Base-by-base conservation (phyloP, 2,113 vertebrate species). In the Pseudolaguvia tuberculata region DNA sequence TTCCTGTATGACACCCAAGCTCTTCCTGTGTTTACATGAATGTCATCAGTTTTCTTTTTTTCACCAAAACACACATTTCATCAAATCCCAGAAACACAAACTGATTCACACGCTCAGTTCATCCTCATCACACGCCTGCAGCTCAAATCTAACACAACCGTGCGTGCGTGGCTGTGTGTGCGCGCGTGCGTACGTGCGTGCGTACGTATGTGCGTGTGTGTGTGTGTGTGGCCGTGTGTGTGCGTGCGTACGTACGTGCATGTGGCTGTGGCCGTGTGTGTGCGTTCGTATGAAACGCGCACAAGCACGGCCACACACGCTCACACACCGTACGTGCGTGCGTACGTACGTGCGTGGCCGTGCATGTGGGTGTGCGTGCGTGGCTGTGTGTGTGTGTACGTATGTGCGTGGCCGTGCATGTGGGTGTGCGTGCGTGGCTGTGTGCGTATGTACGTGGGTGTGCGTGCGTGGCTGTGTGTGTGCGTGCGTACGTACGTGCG, bases 201-300 rank as follows among this genome's bases (percentile, higher is more conserved):
- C n/a, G n/a, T n/a, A n/a, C n/a, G n/a, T n/a, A n/a, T 35, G 29
- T 20, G 52, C 7, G n/a, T 45, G 53, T 25, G 53, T 72, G 55
- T 53, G 70, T 50, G 70, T 59, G 62, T 3, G 35, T 52, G 35
- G 45, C 63, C 25, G 48, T 18, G 23, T n/a, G n/a, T n/a, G n/a
- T n/a, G n/a, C n/a, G n/a, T n/a, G n/a, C n/a, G n/a, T n/a, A n/a
- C n/a, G n/a, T n/a, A n/a, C 6, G 29, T 20, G 52, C 7, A 12
- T 45, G 53, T 25, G 53, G 57, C 39, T 53, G 70, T 50, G 70
- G 45, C 63, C 25, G 48, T 18, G 23, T n/a, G n/a, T n/a, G n/a
- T n/a, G n/a, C n/a, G 25, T 47, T 62, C 17, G 75, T 89, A 83
- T 91, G 78, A 87, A 79, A 83, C 83, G 51, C n/a, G n/a, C n/a